Evolutionary conservation across 2,888 invertebrate species (phyloP).

Genomic region (Drosophila tripunctata): DNA sequence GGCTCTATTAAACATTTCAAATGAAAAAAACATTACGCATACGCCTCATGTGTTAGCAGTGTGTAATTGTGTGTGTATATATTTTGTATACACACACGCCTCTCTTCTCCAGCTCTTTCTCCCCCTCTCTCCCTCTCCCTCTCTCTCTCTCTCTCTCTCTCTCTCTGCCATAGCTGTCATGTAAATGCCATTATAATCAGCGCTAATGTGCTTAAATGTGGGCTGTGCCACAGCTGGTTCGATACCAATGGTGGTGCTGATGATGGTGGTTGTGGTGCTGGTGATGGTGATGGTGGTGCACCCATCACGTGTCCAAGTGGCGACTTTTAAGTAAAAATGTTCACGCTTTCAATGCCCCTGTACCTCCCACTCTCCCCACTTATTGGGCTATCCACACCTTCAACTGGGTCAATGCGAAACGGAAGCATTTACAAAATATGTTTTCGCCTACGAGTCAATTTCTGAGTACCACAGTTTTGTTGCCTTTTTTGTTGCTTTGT

Average conservation of each 20-base stretch:
- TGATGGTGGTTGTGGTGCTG: neutral
- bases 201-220: slow-evolving; percentile 73
- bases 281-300: slow-evolving; percentile 12
- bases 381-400: neutral
- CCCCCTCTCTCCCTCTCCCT: neutral
- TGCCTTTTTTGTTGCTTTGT: neutral
- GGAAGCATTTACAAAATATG: slow-evolving; percentile 58
- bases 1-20: slow-evolving; percentile 38
- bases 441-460: slow-evolving; percentile 36
- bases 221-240: slow-evolving; percentile 12
- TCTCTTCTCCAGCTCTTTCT: neutral
- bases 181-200: slow-evolving; percentile 74
- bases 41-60: slow-evolving; percentile 46
- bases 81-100: slow-evolving; percentile 10
- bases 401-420: slow-evolving; percentile 71
- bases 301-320: slow-evolving; percentile 60
- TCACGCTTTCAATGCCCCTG: neutral
- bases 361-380: neutral
- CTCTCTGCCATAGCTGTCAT: slow-evolving; percentile 34
- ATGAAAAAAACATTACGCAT: slow-evolving; percentile 58
- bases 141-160: neutral
- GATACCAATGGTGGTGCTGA: slow-evolving; percentile 3
- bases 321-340: slow-evolving; percentile 48
- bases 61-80: slow-evolving; percentile 21
- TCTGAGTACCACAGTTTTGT: slow-evolving; percentile 8